Base-by-base conservation (phyloP, 2,113 vertebrate genomes). In the Elephantulus edwardii region DNA sequence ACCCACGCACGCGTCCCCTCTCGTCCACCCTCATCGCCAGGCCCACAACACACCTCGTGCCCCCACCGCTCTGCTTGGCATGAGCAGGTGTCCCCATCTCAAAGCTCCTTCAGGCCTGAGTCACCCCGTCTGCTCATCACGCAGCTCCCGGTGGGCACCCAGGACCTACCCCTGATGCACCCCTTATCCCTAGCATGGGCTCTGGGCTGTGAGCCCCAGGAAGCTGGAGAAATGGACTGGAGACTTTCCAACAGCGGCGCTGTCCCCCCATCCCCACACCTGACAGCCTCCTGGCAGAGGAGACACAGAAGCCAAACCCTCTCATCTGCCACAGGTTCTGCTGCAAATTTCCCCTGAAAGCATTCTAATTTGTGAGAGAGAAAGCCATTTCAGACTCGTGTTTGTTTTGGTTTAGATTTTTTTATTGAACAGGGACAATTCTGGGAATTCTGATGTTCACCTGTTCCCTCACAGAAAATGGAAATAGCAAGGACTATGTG, bases 291-390 rank as follows among this genome's bases (percentile, higher is more conserved):
- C 71, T 12, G 33, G 4, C 19, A 68, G 38, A 30, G 11, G 33
- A 54, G 66, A 77, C 24, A 72, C 9, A 54, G 87, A 84, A 70
- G 75, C 48, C 80, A 79, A 71, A 86, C 64, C 24, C 83, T 86
- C 24, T 66, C 40, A 91, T 75, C 91, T 83, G 20, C 64, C 68
- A n/a, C n/a, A 77, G 11, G 48, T 71, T 88, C 78, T 83, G 30
- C 22, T 58, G 17, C n/a, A 84, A 86, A 35, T 70, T 70, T 78
- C 48, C 83, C 9, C 77, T 90, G 83, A 83, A 76, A 93, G 76
- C n/a, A 40, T 3, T 56, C 80, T 75, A 76, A 58, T 78, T 50
- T 62, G 64, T 82, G 52, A 71, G 46, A 46, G 72, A 76, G 72
- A 94, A 60, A 86, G 40, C 56, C 82, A 71, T 58, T n/a, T 76